phyloP scores from a whole-genome alignment of 1,140 invertebrate genomes.

The Littorina saxatilis region DNA sequence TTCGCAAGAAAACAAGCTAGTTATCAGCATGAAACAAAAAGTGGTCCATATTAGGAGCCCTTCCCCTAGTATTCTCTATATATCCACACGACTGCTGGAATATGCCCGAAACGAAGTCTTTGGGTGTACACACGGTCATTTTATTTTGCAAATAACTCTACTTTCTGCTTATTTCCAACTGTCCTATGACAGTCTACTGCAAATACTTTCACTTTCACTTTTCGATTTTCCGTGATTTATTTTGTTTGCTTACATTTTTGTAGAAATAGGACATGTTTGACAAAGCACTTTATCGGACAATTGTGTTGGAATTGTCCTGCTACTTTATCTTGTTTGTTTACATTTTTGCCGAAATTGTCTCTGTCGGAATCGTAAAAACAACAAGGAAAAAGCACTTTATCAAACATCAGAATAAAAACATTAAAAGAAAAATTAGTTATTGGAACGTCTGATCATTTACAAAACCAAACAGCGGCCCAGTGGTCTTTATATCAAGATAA shows the following conservation, averaged over 20 bases:
- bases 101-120: too few relatives aligned
- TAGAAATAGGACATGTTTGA: background rate
- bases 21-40: too few relatives aligned
- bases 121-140: too few relatives aligned
- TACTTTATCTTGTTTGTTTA: background rate
- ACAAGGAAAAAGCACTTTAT: too few relatives aligned
- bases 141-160: too few relatives aligned
- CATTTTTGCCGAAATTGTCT: background rate
- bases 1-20: too few relatives aligned
- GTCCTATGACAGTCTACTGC: background rate
- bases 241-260: background rate
- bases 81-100: too few relatives aligned
- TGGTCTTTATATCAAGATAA: background rate
- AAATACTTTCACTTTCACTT: background rate
- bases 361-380: too few relatives aligned
- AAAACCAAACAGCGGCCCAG: background rate
- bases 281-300: background rate
- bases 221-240: background rate
- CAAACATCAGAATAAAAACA: constrained; percentile 51
- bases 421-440: background rate
- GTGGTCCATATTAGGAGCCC: too few relatives aligned
- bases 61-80: too few relatives aligned
- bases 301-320: background rate
- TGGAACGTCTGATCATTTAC: background rate
- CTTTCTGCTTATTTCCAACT: too few relatives aligned